Evolutionary conservation across 2,888 invertebrate species (phyloP), one percentile per base, ranked within the genome.

Genomic region (Nomada fabriciana): DNA sequence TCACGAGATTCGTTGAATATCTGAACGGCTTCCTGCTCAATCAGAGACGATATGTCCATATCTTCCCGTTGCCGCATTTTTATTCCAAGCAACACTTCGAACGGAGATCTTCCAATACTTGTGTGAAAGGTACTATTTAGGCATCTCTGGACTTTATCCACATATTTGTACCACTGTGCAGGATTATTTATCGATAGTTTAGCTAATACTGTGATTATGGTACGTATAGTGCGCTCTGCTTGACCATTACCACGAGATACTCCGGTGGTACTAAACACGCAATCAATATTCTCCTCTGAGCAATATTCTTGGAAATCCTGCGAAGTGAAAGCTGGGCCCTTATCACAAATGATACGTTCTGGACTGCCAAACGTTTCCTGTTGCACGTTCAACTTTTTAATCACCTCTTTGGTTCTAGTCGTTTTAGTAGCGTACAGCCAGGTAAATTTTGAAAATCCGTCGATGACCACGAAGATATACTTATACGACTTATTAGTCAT

Each of bases 21-120:
- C n/a, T 72, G 29, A 18, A 76, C 52, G 0, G 73, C 53, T 57
- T 88, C 89, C 42, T 85, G 81, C 20, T 86, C 80, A 23, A 88
- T 60, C 1, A 84, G 11, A 1, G 64, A 52, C 0, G 80, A 20
- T 25, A 82, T 78, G 29, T 65, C 47, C 0, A 63, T 11, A 63
- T 89, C 84, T 36, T 71, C 79, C 42, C 64, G 72, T 29, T 61
- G 43, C 36, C 73, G 64, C 77, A 86, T 87, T 64, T 77, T 74
- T 1, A 72, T 69, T 52, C 84, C 84, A 18, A 69, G 55, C 53
- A 86, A 11, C 23, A 88, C 52, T 63, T 89, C 85, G 68, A 83
- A 83, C 23, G 76, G 79, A 25, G 47, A 5, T 57, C 55, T 73
- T 10, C 52, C 50, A 20, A 60, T 20, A 2, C 72, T 68, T 64